A percentile compares a stretch with the other conserved stretches of the same genome.
Evolutionary conservation across 1,140 invertebrate genomes (phyloP).

Genomic region (Halesus radiatus): DNA sequence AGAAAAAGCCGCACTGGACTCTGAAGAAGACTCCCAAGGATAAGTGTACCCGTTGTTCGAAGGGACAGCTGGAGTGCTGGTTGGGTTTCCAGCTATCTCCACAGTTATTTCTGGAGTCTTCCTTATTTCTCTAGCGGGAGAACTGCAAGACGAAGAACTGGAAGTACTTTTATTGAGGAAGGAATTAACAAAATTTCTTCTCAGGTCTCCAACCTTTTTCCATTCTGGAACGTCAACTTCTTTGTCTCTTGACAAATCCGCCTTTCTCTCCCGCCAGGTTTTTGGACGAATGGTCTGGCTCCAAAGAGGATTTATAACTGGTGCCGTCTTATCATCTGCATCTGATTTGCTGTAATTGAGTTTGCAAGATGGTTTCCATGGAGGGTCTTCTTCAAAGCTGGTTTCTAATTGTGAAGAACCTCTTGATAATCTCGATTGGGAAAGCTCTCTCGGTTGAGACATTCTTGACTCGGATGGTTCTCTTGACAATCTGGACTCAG

Average conservation of each 20-base stretch:
- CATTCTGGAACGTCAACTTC: constrained; percentile 62
- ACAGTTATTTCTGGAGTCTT: constrained; percentile 56
- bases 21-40: constrained; percentile 59
- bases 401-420: constrained; percentile 11
- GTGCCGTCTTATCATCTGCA: constrained; percentile 24
- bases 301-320: constrained; percentile 61
- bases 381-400: background rate
- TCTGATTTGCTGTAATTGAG: constrained; percentile 25
- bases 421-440: background rate
- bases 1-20: constrained; percentile 63
- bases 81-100: constrained; percentile 58
- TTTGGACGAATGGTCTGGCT: constrained; percentile 67
- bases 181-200: constrained; percentile 41
- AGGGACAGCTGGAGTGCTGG: constrained; percentile 17
- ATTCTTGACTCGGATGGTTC: too few relatives aligned
- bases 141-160: constrained; percentile 20
- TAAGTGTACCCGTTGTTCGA: constrained; percentile 51
- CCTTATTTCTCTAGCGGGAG: constrained; percentile 29
- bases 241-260: constrained; percentile 63
- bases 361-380: constrained; percentile 28
- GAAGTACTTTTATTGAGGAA: constrained; percentile 37
- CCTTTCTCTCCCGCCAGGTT: constrained; percentile 66
- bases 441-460: too few relatives aligned
- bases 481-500: background rate
- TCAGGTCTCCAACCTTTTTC: constrained; percentile 64